Conservation (phyloP, 2,113 vertebrate species). For the Corapipo altera region DNA sequence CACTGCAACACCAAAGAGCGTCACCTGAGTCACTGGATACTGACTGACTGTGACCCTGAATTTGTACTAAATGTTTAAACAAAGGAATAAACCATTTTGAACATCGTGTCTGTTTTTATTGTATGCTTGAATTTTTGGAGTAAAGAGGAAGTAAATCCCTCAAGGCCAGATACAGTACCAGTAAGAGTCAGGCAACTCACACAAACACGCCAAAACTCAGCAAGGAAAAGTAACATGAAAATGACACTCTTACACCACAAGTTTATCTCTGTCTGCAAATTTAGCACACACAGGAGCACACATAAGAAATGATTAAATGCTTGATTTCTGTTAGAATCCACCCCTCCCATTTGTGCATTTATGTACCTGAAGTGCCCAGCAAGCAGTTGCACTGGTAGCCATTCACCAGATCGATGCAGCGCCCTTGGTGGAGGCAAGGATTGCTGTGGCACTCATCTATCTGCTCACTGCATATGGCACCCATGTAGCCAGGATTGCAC, state of each 20-base stretch:
- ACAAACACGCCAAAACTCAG: neutral
- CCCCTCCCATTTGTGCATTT: neutral
- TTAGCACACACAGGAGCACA: neutral
- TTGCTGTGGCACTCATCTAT: slow-evolving; percentile 89
- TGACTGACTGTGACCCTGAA: neutral
- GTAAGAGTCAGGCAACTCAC: neutral
- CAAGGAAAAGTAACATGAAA: neutral
- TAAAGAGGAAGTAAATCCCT: neutral
- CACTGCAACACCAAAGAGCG: neutral
- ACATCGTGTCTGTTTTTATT: neutral
- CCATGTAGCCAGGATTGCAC: slow-evolving; percentile 87
- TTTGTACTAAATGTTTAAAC: neutral
- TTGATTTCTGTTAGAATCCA: neutral
- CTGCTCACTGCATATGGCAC: slow-evolving; percentile 89
- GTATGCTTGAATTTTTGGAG: neutral
- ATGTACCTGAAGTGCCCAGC: slow-evolving; percentile 83
- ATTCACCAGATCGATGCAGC: slow-evolving; percentile 90
- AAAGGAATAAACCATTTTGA: neutral
- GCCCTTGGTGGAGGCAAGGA: slow-evolving; percentile 89
- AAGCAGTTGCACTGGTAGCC: slow-evolving; percentile 90
- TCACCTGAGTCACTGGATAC: neutral
- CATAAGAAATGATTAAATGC: neutral
- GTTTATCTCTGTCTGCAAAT: neutral
- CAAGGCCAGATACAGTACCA: neutral
- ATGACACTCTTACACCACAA: neutral